Evolutionary conservation across 2,888 invertebrate species (phyloP), one percentile per base, ranked within the genome.

Genomic region (Limnephilus marmoratus): DNA sequence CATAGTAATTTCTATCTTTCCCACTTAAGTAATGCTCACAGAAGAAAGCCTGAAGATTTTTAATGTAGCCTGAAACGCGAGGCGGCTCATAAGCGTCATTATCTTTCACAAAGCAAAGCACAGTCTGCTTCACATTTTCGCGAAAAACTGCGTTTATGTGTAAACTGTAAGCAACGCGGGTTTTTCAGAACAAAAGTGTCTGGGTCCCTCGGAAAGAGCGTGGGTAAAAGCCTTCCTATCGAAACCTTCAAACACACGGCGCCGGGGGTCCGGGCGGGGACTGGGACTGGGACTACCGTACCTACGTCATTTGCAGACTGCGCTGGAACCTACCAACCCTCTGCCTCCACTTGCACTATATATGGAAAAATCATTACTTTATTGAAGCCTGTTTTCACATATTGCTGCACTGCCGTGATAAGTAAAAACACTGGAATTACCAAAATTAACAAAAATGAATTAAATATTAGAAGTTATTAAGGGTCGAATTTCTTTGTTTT

Each of bases 171-270:
- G 53, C 83, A 90, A 90, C 81, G 90, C 53, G 53, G 53, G 45
- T 81, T 90, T 90, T 90, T 85, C 80, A 90, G 90, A 90, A 90
- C 90, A 90, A 90, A 85, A 90, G 90, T 90, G 90, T 90, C 90
- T 90, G 90, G 85, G 90, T 90, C 90, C 90, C 85, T 68, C 82
- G 90, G 90, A 90, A 90, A 34, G 85, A 18, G 85, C 80, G 45
- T 68, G 81, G 80, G 81, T 90, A 90, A 90, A 83, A 85, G 90
- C 90, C 80, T 90, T 85, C 85, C 80, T 68, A 85, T 85, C 90
- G 81, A 90, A 80, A 37, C 85, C 90, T 85, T 85, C 90, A 90
- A 85, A 90, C 85, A 85, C 85, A 53, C 31, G 87, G 87, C 85
- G 80, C 85, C 29, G 34, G 49, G 82, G 68, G 85, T 29, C 18